Evolutionary conservation across 1,140 invertebrate species (phyloP).

Genomic region (Aphelinus certus): DNA sequence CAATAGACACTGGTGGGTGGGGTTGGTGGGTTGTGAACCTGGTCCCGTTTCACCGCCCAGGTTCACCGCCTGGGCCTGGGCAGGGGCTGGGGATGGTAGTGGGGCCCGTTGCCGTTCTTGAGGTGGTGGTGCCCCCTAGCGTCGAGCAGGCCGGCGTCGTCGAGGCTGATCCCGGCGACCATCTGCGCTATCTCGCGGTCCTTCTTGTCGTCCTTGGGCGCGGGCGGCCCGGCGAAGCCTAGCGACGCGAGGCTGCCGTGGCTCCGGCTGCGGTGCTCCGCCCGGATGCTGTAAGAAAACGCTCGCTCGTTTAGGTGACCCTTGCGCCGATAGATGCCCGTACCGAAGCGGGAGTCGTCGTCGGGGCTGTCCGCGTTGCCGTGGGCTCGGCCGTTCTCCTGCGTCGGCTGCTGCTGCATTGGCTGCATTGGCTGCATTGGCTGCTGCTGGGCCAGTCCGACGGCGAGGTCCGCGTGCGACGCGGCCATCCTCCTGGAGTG

Average conservation of each 20-base stretch:
- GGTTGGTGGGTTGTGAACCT: no score
- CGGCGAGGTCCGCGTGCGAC: conserved; percentile 56
- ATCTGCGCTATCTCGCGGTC: conserved; percentile 91
- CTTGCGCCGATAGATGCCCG: conserved; percentile 88
- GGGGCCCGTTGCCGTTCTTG: conserved; percentile 28
- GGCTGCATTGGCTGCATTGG: conserved; percentile 43
- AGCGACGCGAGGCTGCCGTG: conserved; percentile 90
- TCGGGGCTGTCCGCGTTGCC: conserved; percentile 69
- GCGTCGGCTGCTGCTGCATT: conserved; percentile 42
- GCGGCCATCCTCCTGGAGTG: conserved; percentile 56
- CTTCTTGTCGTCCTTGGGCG: conserved; percentile 76
- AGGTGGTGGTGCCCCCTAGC: not conserved
- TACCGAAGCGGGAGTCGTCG: conserved; percentile 83
- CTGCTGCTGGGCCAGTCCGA: conserved; percentile 33
- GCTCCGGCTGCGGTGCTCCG: conserved; percentile 89
- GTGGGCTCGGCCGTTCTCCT: conserved; percentile 56
- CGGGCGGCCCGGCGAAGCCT: conserved; percentile 53
- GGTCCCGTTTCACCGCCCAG: no score
- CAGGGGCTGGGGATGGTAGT: conserved; percentile 54
- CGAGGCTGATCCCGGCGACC: conserved; percentile 86
- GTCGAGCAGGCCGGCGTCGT: conserved; percentile 62
- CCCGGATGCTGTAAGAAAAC: conserved; percentile 92
- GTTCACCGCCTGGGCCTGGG: conserved; percentile 61
- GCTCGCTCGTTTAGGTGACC: conserved; percentile 92
- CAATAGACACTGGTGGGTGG: no score